Conservation (phyloP, 2,113 vertebrate genomes). For the Jacana jacana region DNA sequence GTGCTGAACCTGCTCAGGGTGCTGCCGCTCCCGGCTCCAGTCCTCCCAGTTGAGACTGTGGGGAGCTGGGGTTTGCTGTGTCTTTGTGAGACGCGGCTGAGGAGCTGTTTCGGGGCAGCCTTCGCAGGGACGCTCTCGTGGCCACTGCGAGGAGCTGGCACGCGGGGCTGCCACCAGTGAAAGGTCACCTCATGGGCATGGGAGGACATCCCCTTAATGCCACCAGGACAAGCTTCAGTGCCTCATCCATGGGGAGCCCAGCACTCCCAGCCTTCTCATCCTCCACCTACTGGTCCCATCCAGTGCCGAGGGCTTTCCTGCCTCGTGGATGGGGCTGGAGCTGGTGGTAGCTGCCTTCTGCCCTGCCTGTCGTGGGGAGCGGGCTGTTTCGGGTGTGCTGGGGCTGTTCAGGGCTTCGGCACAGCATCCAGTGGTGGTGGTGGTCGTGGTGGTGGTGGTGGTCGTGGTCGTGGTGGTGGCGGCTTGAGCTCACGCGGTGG, state of each 20-base stretch:
- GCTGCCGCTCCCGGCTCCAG: neutral
- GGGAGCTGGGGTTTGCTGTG: neutral
- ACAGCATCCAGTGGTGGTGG: no score
- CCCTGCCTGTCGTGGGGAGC: rapidly evolving
- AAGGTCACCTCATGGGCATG: neutral
- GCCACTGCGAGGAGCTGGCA: neutral
- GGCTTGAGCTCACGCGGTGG: rapidly evolving
- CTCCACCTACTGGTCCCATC: neutral
- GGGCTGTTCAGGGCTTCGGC: neutral
- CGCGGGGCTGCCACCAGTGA: neutral
- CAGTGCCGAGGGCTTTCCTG: neutral
- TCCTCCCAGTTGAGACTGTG: neutral
- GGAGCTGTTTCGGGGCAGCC: neutral
- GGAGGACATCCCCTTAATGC: neutral
- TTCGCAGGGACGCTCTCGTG: rapidly evolving
- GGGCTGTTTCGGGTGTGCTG: neutral
- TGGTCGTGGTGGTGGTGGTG: no score
- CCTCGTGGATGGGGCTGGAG: no score
- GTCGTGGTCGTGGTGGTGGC: no score
- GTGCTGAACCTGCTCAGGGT: rapidly evolving
- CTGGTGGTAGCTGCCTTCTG: rapidly evolving
- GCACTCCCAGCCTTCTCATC: neutral
- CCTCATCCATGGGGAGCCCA: neutral
- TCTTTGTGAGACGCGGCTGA: rapidly evolving
- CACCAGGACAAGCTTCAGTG: neutral